Evolutionary conservation across 1,140 invertebrate species (phyloP), one percentile per base, ranked within the genome.

Genomic region (Caenorhabditis brenneri): DNA sequence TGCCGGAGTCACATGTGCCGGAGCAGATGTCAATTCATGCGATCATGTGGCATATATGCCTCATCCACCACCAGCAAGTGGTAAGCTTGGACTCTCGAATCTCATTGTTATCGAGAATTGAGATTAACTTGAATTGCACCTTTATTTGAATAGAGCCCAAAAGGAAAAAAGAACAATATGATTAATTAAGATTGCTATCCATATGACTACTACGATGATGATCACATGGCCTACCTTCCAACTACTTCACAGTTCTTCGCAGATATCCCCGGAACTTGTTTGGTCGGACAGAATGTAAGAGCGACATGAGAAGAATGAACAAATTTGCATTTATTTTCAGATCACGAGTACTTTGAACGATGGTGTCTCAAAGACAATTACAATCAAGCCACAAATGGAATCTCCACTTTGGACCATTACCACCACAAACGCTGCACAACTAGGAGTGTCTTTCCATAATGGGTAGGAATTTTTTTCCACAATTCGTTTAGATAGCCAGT

Each of bases 41-140:
- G 81, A 82, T 51, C 81, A 82, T 51, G 60, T 49, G 60, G 81
- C 60, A 4, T 82, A 65, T 19, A 82, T 82, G 81, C 81, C 81
- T 42, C 55, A 69, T 65, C 81, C 81, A 19, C 46, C 60, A 48
- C 58, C 81, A 29, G n/a, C 31, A 3, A 46, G 46, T 22, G 81
- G 81, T 82, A 74, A 69, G 60, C 27, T 36, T 24, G 7, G 10
- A 24, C 16, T 31, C 19, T 29, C 15, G 15, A 27, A 24, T 65
- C 58, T 65, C 65, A 12, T 65, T 81, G 33, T 29, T 33, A n/a
- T 19, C 58, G 36, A 29, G 22, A 55, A 55, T 29, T 29, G 15
- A n/a, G 58, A 33, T 65, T 33, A 65, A 33, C 58, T 65, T 27
- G 58, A 16, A 36, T 19, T 65, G 24, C 29, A 33, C 29, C 19